Evolutionary conservation across 2,888 invertebrate genomes (phyloP).

Genomic region (Proisotoma minuta): DNA sequence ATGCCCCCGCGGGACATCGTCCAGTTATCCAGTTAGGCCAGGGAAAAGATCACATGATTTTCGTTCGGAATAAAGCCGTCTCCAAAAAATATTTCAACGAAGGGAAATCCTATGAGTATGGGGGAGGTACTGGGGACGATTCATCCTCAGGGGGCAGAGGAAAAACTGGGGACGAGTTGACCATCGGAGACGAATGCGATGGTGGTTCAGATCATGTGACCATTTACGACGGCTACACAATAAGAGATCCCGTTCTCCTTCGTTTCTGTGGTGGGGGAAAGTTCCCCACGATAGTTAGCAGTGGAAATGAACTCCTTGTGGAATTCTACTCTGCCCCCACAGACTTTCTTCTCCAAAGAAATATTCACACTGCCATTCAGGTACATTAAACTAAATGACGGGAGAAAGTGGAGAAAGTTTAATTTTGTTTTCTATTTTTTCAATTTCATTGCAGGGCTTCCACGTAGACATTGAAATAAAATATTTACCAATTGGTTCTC

Average conservation of each 20-base stretch:
- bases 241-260: constrained; percentile 61
- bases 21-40: constrained; percentile 36
- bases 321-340: constrained; percentile 42
- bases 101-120: constrained; percentile 19
- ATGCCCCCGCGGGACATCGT: constrained; percentile 31
- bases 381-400: constrained; percentile 14
- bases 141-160: constrained; percentile 24
- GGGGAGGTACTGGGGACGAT: constrained; percentile 17
- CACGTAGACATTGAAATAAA: constrained; percentile 41
- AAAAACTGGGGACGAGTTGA: constrained; percentile 50
- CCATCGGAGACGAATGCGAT: constrained; percentile 77
- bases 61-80: constrained; percentile 33
- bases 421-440: constrained; percentile 13
- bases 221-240: constrained; percentile 67
- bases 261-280: constrained; percentile 73
- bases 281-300: constrained; percentile 41
- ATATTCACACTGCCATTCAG: constrained; percentile 38
- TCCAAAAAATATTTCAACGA: constrained; percentile 30
- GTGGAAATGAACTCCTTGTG: constrained; percentile 41
- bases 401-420: neutral
- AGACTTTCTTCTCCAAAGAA: constrained; percentile 35
- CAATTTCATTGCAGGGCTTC: constrained; percentile 36
- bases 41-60: constrained; percentile 37
- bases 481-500: constrained; percentile 38
- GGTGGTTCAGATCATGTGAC: constrained; percentile 75